Evolutionary conservation across 2,797 vertebrate genomes (phyloP), one percentile per base, ranked within the genome.

Genomic region (Pipistrellus pipistrellus): DNA sequence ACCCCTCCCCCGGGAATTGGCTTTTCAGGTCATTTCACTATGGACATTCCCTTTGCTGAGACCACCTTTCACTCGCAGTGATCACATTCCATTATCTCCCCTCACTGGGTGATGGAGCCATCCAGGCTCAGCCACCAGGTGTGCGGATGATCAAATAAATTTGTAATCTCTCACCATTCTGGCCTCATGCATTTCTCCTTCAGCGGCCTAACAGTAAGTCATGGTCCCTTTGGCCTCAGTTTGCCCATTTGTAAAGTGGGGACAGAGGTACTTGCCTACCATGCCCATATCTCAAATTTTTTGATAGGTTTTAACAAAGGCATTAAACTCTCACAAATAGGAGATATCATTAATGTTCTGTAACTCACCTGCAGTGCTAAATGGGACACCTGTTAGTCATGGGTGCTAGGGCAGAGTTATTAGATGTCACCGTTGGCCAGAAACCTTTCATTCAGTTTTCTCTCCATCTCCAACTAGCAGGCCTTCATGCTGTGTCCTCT

Each of bases 391-490:
- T n/a, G 14, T 35, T 62, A 0, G 0, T 7, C 6, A 9, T 21
- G 9, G 7, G 11, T 0, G 12, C 25, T 4, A 2, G 30, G 10
- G 44, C 38, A 0, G 20, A 18, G 11, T 15, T 4, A 10, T 25
- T 8, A 4, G 2, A 23, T 6, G 20, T n/a, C n/a, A 13, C 14
- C 0, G 38, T 1, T 6, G 20, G 17, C 57, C 0, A 11, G 4
- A 6, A 15, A 15, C 27, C 32, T 8, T 69, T 68, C 44, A 25
- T n/a, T 66, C 80, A 25, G n/a, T 83, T 83, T 53, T 41, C 25
- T 20, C 41, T 38, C 32, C 68, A 25, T 6, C 25, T 48, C 71
- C 2, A 9, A 20, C 8, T 8, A 4, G 3, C 7, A 55, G 30
- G 23, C 8, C 66, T 59, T 57, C 41, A 0, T 8, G 27, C 30